These are phyloP conservation scores for Climacteris rufus DNA, from an alignment of 2,113 vertebrate species.

Conservation along the genomic window DNA sequence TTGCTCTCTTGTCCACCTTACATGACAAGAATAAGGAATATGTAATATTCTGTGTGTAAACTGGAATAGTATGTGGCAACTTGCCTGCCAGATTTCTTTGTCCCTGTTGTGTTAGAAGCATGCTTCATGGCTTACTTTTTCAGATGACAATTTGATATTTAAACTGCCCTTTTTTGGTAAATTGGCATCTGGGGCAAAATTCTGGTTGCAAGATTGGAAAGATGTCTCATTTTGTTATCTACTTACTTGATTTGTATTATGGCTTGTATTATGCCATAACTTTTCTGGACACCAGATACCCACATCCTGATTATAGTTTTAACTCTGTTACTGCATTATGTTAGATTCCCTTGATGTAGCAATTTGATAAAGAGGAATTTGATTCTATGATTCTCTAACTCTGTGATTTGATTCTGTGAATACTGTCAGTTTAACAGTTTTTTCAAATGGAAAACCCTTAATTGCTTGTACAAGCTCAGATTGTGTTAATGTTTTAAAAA, in stretches of 20 bases:
- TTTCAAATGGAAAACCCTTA: neutral
- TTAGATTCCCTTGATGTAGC: neutral
- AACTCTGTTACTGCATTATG: neutral
- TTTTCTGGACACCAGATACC: neutral
- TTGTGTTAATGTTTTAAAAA: conserved; percentile 8
- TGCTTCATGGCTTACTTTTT: neutral
- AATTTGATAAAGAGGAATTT: neutral
- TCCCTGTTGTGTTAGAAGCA: neutral
- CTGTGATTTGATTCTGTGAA: neutral
- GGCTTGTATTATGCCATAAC: neutral
- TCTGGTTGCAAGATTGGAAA: neutral
- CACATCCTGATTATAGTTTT: neutral
- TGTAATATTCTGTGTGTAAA: neutral
- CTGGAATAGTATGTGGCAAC: neutral
- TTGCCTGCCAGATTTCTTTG: neutral
- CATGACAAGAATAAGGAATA: neutral
- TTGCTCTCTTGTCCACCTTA: neutral
- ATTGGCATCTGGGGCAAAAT: neutral
- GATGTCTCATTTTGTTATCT: neutral
- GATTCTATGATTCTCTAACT: neutral
- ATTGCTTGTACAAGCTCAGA: neutral
- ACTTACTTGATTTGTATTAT: neutral
- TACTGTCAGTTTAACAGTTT: neutral
- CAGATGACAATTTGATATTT: neutral
- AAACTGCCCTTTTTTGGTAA: neutral